Evolutionary conservation across 1,140 invertebrate genomes (phyloP), one percentile per base, ranked within the genome.

Genomic region (Hirudo medicinalis): DNA sequence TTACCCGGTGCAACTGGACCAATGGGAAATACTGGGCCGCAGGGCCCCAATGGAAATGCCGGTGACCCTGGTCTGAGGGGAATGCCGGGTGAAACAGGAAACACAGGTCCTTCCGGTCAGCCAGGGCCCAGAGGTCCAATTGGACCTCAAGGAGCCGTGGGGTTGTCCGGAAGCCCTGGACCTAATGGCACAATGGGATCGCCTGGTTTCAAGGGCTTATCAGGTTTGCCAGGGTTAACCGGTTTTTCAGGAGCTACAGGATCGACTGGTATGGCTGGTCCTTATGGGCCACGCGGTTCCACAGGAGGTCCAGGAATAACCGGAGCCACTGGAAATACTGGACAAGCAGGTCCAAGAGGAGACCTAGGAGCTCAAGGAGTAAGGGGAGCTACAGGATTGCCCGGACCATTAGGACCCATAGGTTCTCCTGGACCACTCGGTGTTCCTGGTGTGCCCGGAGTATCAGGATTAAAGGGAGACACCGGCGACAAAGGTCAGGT

Each of bases 321-420:
- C n/a, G 86, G 86, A 54, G 73, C 83, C 0, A 76, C 88, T 86
- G 91, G 91, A 67, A 86, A 87, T 74, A 84, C 87, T 74, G 91
- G 91, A 60, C 27, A 25, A 17, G 36, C 57, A 8, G 71, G 71
- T 13, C 89, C 90, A 3, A 91, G 91, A 81, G 91, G 91, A 57
- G 90, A 85, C 19, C 91, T 91, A 78, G 91, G 89, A 25, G 22
- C 57, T 63, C 57, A 22, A 25, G 57, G 57, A 25, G 22, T 32
- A n/a, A 63, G 22, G 13, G 69, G 69, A 55, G 43, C 36, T 70
- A 54, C 69, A 15, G 69, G 69, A 55, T 36, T 36, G 29, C 69
- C 43, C 13, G 69, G 69, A 54, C 49, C 69, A 20, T 13, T 55
- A 54, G 69, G 69, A n/a, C 57, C 57, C 29, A 63, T 32, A 27